phyloP scores from a whole-genome alignment of 2,888 invertebrate species.

The Apodemia mormo region DNA sequence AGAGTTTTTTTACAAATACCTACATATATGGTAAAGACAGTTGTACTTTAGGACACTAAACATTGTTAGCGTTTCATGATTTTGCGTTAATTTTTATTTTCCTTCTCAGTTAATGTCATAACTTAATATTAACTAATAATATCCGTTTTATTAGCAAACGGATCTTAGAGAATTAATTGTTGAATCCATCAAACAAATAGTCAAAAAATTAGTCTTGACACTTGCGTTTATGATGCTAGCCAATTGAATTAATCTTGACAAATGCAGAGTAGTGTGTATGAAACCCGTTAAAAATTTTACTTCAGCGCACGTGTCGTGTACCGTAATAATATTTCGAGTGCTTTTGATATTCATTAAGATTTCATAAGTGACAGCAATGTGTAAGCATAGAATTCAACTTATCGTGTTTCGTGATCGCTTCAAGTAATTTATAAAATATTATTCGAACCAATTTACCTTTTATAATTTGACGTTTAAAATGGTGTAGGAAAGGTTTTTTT shows the following conservation, averaged over 20 bases:
- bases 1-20: too few relatives aligned
- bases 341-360: slow-evolving; percentile 33
- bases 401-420: slow-evolving; percentile 9
- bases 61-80: too few relatives aligned
- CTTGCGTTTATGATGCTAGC: slow-evolving; percentile 53
- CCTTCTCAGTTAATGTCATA: neutral
- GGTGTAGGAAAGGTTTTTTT: neutral
- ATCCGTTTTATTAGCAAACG: slow-evolving; percentile 70
- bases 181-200: slow-evolving; percentile 55
- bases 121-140: slow-evolving; percentile 47
- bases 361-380: slow-evolving; percentile 28
- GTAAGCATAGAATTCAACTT: slow-evolving; percentile 12
- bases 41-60: too few relatives aligned
- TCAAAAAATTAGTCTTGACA: slow-evolving; percentile 60
- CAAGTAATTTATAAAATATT: slow-evolving; percentile 13
- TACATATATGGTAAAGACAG: too few relatives aligned
- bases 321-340: slow-evolving; percentile 36
- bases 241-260: slow-evolving; percentile 55
- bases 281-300: slow-evolving; percentile 36
- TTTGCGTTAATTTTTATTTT: too few relatives aligned
- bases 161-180: slow-evolving; percentile 50
- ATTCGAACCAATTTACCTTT: slow-evolving; percentile 12
- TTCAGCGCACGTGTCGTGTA: slow-evolving; percentile 35
- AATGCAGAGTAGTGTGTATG: slow-evolving; percentile 40
- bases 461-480: slow-evolving; percentile 10